phyloP scores from a whole-genome alignment of 2,797 vertebrate species.

The Melanotaenia boesemani region DNA sequence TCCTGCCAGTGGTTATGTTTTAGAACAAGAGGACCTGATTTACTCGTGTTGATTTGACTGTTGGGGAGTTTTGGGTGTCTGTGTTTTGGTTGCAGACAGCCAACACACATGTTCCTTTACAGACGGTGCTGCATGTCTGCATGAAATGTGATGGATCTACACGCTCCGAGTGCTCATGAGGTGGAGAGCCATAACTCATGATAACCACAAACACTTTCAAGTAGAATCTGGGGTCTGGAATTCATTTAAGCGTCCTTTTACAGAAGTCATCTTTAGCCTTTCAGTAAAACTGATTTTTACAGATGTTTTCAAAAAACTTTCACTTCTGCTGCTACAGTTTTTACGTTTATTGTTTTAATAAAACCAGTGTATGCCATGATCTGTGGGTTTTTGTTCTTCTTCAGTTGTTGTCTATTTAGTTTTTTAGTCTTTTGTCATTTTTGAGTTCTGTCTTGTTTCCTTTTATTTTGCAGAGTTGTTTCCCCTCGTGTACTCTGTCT shows the following conservation, averaged over 20 bases:
- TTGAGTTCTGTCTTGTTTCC: no score
- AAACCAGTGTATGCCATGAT: no score
- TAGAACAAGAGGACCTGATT: background rate
- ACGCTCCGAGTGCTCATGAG: background rate
- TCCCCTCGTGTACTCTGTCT: no score
- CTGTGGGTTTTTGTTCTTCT: no score
- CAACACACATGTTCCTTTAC: background rate
- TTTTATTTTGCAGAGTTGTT: no score
- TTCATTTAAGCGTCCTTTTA: background rate
- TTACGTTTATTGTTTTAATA: no score
- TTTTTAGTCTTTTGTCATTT: no score
- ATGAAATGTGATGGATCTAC: background rate
- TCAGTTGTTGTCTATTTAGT: no score
- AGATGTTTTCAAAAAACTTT: no score
- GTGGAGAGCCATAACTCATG: background rate
- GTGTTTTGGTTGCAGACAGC: background rate
- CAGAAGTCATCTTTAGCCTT: background rate
- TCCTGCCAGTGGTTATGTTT: conserved; percentile 10
- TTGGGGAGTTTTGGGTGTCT: background rate
- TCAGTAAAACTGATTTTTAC: no score
- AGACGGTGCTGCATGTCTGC: background rate
- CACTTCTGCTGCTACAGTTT: no score
- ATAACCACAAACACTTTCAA: background rate
- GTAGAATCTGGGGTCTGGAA: background rate
- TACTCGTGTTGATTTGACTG: background rate